Base-by-base conservation (phyloP, 2,888 invertebrate genomes). In the Coleophora flavipennella region DNA sequence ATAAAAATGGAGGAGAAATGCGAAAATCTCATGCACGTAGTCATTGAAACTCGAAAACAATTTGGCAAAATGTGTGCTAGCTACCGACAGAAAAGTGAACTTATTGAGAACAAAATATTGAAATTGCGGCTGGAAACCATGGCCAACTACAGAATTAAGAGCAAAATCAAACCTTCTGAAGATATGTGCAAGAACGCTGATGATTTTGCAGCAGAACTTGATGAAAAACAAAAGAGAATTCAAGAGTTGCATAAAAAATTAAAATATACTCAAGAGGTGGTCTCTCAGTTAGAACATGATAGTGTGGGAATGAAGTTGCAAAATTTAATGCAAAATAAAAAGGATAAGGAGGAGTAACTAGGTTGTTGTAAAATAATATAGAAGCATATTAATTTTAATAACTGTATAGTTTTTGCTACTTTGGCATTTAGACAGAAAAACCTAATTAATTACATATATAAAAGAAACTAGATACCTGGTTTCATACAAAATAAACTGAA, bases 11-110 rank as follows among this genome's bases (percentile, higher is more conserved):
- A 69, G 49, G 67, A 67, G 2, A 70, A 75, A 57, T 79, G 78
- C 41, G 81, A 83, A 47, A 65, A 77, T 34, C 53, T 81, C 0
- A 78, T 84, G 84, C 74, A 71, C 27, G 53, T 73, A 2, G 79
- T 83, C 0, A 80, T 81, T 8, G 86, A 68, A 62, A 69, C 65
- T 42, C 86, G 84, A 56, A 89, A 72, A 55, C 51, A 60, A 7
- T 78, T 71, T 37, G 73, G 81, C 0, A 76, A 72, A 48, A 67
- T 69, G 56, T 78, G 77, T 14, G 46, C 67, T 0, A 74, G 78
- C 0, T 83, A 81, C 27, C 64, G 75, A 13, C 59, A 68, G 10
- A 84, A 81, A 51, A 55, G 58, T 0, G 56, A 67, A 0, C 11
- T 71, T 0, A 53, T 79, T 42, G 77, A 79, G 32, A 73, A 76